Percentiles rank a stretch among this genome's conserved stretches.
phyloP scores from a whole-genome alignment of 2,113 vertebrate species.

The Entelurus aequoreus region DNA sequence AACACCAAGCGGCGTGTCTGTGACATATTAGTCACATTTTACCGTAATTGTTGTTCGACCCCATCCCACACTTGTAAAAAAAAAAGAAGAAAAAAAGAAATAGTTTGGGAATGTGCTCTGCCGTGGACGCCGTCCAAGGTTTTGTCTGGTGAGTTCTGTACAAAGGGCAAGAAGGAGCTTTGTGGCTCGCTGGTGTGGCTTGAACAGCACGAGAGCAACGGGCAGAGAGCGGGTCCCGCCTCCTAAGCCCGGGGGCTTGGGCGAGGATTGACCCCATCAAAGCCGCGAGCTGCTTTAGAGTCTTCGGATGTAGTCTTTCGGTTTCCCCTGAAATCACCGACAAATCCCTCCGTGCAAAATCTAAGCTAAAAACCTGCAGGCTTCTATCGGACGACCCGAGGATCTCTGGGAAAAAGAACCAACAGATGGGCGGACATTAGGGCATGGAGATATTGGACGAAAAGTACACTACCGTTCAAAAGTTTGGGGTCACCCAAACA shows the following conservation, averaged over 20 bases:
- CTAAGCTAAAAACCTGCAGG: slow-evolving; percentile 45
- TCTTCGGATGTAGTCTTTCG: slow-evolving; percentile 41
- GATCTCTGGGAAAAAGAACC: slow-evolving; percentile 25
- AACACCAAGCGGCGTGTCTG: slow-evolving; percentile 62
- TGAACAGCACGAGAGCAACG: slow-evolving; percentile 60
- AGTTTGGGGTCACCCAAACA: too few relatives aligned
- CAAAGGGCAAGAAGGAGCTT: slow-evolving; percentile 65
- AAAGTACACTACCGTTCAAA: too few relatives aligned
- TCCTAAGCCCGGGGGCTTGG: slow-evolving; percentile 58
- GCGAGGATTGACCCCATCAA: slow-evolving; percentile 62
- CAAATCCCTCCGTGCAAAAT: slow-evolving; percentile 48
- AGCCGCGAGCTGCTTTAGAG: slow-evolving; percentile 52
- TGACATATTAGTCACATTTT: slow-evolving; percentile 79
- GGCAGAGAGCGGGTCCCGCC: slow-evolving; percentile 51
- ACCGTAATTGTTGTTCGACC: slow-evolving; percentile 78
- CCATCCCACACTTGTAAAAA: slow-evolving; percentile 70
- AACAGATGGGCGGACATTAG: slow-evolving; percentile 22
- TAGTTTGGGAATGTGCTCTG: slow-evolving; percentile 66
- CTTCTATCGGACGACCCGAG: slow-evolving; percentile 38
- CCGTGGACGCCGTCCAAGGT: slow-evolving; percentile 65
- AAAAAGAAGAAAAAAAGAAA: slow-evolving; percentile 51
- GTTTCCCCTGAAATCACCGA: slow-evolving; percentile 50
- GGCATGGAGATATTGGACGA: too few relatives aligned
- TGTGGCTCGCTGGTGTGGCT: slow-evolving; percentile 65
- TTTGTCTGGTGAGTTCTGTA: slow-evolving; percentile 67